Evolutionary conservation across 1,140 invertebrate species (phyloP).

Genomic region (Drosophila serrata): DNA sequence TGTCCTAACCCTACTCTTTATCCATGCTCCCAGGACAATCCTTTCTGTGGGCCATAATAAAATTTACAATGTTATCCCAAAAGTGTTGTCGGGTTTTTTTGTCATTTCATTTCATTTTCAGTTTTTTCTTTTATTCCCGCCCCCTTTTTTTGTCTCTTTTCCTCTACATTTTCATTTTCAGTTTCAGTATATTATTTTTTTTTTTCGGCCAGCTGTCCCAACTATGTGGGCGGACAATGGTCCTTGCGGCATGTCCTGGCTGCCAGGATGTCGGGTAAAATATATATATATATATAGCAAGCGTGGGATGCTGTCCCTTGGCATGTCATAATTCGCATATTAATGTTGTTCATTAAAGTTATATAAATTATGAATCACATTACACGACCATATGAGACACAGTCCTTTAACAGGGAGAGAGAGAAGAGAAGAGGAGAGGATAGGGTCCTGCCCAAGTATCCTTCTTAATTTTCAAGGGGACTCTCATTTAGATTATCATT

Average conservation of each 20-base stretch:
- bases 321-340: conserved; percentile 76
- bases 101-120: conserved; percentile 45
- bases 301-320: conserved; percentile 26
- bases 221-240: conserved; percentile 54
- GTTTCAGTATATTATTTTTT: conserved; percentile 10
- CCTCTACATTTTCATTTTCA: conserved; percentile 19
- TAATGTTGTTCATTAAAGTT: conserved; percentile 82
- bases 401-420: conserved; percentile 13
- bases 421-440: too few relatives aligned
- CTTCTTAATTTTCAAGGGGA: conserved; percentile 18
- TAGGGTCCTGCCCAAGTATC: background rate
- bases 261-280: conserved; percentile 8
- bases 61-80: conserved; percentile 80
- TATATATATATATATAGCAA: background rate
- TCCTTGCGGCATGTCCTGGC: conserved; percentile 43
- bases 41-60: conserved; percentile 64
- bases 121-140: conserved; percentile 22
- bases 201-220: conserved; percentile 35
- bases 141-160: conserved; percentile 6
- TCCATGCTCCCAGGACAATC: conserved; percentile 25
- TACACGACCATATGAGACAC: conserved; percentile 55
- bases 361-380: conserved; percentile 80
- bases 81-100: conserved; percentile 72
- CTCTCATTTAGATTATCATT: background rate
- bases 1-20: conserved; percentile 9